These are phyloP conservation scores for Drosophila borealis DNA, from an alignment of 2,888 invertebrate genomes.

Conservation along the genomic window DNA sequence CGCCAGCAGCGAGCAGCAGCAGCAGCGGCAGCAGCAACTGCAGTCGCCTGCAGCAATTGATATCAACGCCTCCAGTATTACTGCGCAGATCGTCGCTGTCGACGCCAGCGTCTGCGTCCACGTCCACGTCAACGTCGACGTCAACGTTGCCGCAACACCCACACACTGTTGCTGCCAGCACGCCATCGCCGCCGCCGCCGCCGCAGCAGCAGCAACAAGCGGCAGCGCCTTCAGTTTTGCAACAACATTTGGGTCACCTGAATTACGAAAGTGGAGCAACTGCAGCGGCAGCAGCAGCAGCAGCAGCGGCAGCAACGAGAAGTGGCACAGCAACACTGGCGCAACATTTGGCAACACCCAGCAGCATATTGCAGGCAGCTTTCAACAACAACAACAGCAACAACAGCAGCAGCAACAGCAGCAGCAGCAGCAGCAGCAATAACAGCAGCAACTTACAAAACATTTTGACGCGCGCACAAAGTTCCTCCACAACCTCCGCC, in stretches of 20 bases:
- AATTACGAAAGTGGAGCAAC: conserved; percentile 81
- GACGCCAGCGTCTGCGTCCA: conserved; percentile 33
- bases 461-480: conserved; percentile 75
- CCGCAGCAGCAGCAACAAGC: conserved; percentile 50
- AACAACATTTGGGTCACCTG: conserved; percentile 84
- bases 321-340: conserved; percentile 79
- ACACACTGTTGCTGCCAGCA: conserved; percentile 49
- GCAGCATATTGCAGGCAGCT: conserved; percentile 78
- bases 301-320: conserved; percentile 54
- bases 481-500: conserved; percentile 58
- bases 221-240: conserved; percentile 78
- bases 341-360: conserved; percentile 80
- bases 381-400: conserved; percentile 61
- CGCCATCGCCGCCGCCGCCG: conserved; percentile 51
- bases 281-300: conserved; percentile 63
- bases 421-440: conserved; percentile 17
- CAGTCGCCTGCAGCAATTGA: conserved; percentile 84
- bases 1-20: conserved; percentile 49
- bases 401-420: conserved; percentile 47
- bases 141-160: conserved; percentile 52
- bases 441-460: conserved; percentile 69
- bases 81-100: conserved; percentile 74
- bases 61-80: conserved; percentile 82
- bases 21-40: conserved; percentile 67
- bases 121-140: conserved; percentile 27